phyloP scores from a whole-genome alignment of 2,113 vertebrate genomes.

The Cavia aperea region DNA sequence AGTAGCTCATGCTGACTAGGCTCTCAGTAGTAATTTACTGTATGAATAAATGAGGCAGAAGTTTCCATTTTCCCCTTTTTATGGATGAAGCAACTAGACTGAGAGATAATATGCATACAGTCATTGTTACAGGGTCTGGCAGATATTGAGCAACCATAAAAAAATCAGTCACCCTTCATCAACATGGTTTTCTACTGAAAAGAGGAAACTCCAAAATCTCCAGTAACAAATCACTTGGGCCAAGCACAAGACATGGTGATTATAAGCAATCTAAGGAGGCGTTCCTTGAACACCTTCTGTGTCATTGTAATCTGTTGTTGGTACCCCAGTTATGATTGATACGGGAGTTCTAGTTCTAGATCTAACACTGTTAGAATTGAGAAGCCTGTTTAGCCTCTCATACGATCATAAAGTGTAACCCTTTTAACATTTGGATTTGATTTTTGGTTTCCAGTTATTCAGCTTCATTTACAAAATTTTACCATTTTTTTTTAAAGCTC shows the following conservation, averaged over 20 bases:
- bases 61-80: not conserved
- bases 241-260: not conserved
- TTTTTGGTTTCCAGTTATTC: not conserved
- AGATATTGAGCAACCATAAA: not conserved
- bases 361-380: not conserved
- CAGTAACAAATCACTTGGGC: not conserved
- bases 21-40: not conserved
- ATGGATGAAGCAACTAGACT: not conserved
- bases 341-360: not conserved
- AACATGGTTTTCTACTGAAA: not conserved
- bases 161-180: not conserved
- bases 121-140: not conserved
- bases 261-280: not conserved
- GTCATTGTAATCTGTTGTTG: not conserved
- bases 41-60: not conserved
- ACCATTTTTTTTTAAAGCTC: constrained; percentile 43
- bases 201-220: not conserved
- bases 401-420: not conserved
- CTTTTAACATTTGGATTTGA: constrained; percentile 32
- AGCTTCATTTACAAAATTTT: constrained; percentile 21
- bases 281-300: not conserved
- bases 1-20: not conserved
- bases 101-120: not conserved
- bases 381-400: not conserved
- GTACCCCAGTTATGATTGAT: not conserved